Base-by-base conservation (phyloP, 2,113 vertebrate genomes). In the Phalacrocorax brasilianus region DNA sequence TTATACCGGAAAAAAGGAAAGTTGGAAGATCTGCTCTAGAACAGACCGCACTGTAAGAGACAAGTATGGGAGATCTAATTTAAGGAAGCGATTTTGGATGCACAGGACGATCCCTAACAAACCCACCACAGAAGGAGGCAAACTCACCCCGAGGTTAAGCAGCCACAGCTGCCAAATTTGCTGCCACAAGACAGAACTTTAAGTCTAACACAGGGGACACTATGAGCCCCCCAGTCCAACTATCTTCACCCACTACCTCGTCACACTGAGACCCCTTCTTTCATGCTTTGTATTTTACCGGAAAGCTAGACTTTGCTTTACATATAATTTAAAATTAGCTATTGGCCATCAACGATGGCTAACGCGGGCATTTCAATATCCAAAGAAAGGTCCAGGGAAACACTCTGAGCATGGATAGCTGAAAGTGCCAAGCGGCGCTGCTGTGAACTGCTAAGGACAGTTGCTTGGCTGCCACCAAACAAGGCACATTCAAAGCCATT, bases 41-140 rank as follows among this genome's bases (percentile, higher is more conserved):
- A 28, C 0, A n/a, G 30, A 3, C 22, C 14, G 8, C 3, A 16
- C n/a, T 3, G 10, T 21, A 44, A 15, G n/a, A 40, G 7, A 28
- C 7, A 8, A 0, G 1, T 4, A 35, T 4, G 8, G 21, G 2
- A 45, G n/a, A 22, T 30, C 24, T 45, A 2, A 58, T 32, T 26
- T 42, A 58, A 56, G 33, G 42, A 67, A 72, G 32, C 5, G 17
- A 6, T 12, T 80, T 16, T 45, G 40, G 32, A 12, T 35, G 35
- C 45, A 33, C 47, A 33, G 35, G 32, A 20, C 32, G 56, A 16
- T 56, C 21, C 27, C 62, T 10, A 55, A 33, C 32, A 45, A 45
- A 16, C 1, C 14, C 49, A 26, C 40, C 2, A 1, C 27, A 75
- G 67, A n/a, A 55, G 40, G 40, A 66, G 32, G 20, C 58, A 65